Percentiles rank a stretch among this genome's conserved stretches.
Evolutionary conservation across 2,113 vertebrate species (phyloP).

Genomic region (Rhombomys opimus): DNA sequence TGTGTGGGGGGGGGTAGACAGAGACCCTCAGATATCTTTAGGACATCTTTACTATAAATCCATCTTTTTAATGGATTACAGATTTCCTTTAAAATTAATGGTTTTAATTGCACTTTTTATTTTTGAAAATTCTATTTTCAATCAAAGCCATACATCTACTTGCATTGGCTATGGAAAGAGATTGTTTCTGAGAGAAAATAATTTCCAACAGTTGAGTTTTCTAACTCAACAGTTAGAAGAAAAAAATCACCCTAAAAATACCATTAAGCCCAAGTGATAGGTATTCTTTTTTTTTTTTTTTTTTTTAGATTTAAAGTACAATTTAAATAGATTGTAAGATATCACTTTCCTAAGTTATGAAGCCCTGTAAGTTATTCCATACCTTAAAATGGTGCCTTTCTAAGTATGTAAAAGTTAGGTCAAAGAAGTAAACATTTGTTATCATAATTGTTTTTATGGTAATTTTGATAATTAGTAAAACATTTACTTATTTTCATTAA

Average conservation of each 20-base stretch:
- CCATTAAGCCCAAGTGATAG: not conserved
- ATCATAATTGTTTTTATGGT: not conserved
- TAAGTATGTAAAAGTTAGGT: not conserved
- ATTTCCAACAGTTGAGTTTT: not conserved
- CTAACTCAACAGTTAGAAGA: not conserved
- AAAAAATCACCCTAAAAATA: not conserved
- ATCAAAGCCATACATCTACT: not conserved
- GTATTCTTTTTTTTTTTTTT: slow-evolving; percentile 28
- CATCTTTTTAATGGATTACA: not conserved
- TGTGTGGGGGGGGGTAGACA: not conserved
- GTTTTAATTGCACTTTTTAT: not conserved
- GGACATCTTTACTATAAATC: not conserved
- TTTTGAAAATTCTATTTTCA: not conserved
- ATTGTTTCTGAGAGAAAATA: not conserved
- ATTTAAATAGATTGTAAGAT: slow-evolving; percentile 24
- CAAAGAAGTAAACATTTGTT: not conserved
- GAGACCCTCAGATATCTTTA: not conserved
- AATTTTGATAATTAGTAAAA: not conserved
- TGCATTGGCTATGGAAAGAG: not conserved
- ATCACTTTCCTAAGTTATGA: not conserved
- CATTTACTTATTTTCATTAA: not conserved
- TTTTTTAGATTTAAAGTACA: not conserved
- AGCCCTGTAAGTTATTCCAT: not conserved
- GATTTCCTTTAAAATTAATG: not conserved
- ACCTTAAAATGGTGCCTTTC: not conserved